Evolutionary conservation across 2,888 invertebrate genomes (phyloP).

Genomic region (Alloscopus bannaensis): DNA sequence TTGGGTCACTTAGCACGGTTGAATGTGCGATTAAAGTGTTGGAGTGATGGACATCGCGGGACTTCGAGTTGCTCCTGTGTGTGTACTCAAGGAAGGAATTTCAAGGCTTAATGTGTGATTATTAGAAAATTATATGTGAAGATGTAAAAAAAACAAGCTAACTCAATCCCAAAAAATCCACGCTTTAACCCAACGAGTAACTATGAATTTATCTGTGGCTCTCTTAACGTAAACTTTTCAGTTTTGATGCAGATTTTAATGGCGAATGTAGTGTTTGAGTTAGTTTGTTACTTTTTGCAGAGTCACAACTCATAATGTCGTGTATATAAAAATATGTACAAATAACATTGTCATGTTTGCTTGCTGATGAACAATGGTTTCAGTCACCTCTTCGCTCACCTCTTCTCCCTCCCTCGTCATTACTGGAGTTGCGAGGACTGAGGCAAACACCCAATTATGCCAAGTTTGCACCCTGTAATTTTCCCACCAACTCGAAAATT

Average conservation of each 20-base stretch:
- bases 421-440: background rate
- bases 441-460: slow-evolving; percentile 35
- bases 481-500: slow-evolving; percentile 20
- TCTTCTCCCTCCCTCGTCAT: slow-evolving; percentile 14
- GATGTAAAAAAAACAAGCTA: too few species aligned
- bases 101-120: too few species aligned
- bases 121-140: too few species aligned
- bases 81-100: too few species aligned
- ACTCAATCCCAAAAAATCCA: background rate
- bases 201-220: too few species aligned
- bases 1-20: slow-evolving; percentile 49
- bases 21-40: slow-evolving; percentile 33
- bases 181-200: background rate
- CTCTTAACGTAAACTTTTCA: too few species aligned
- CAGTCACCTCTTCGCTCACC: slow-evolving; percentile 4
- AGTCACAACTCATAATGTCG: too few species aligned
- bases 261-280: too few species aligned
- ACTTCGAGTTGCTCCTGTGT: too few species aligned
- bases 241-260: too few species aligned
- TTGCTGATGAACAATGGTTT: background rate
- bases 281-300: too few species aligned
- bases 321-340: too few species aligned
- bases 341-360: slow-evolving; percentile 22
- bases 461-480: slow-evolving; percentile 48
- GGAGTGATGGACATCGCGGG: slow-evolving; percentile 38